Evolutionary conservation across 2,797 vertebrate species (phyloP).

Genomic region (Crocodylus rhombifer): DNA sequence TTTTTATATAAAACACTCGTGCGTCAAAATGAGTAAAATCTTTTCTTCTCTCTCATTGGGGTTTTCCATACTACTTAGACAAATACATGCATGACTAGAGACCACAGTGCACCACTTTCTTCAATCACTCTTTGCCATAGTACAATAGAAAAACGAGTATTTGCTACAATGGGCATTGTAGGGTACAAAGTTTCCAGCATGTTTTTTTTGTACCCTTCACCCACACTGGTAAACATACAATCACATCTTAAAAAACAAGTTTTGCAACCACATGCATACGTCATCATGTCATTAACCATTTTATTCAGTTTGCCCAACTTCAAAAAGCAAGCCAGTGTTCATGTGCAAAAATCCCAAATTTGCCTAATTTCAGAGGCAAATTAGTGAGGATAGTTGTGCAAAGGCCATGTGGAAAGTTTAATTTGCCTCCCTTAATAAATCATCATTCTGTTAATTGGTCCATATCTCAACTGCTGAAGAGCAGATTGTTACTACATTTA

Average conservation of each 20-base stretch:
- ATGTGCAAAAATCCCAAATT: accelerated
- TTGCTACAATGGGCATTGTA: background rate
- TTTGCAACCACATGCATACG: background rate
- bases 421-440: background rate
- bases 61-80: background rate
- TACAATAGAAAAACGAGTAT: background rate
- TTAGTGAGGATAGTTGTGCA: background rate
- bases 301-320: background rate
- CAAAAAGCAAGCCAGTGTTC: accelerated
- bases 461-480: background rate
- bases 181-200: background rate
- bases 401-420: background rate
- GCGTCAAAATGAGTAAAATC: background rate
- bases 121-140: background rate
- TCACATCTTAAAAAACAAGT: background rate
- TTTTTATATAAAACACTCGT: background rate
- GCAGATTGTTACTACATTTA: background rate
- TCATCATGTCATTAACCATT: accelerated
- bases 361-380: background rate
- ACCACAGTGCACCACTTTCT: background rate
- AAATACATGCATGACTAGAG: accelerated
- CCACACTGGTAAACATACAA: background rate
- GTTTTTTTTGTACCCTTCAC: background rate
- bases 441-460: background rate
- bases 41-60: background rate